Conservation (phyloP, 2,888 invertebrate genomes). For the Acholoe squamosa region DNA sequence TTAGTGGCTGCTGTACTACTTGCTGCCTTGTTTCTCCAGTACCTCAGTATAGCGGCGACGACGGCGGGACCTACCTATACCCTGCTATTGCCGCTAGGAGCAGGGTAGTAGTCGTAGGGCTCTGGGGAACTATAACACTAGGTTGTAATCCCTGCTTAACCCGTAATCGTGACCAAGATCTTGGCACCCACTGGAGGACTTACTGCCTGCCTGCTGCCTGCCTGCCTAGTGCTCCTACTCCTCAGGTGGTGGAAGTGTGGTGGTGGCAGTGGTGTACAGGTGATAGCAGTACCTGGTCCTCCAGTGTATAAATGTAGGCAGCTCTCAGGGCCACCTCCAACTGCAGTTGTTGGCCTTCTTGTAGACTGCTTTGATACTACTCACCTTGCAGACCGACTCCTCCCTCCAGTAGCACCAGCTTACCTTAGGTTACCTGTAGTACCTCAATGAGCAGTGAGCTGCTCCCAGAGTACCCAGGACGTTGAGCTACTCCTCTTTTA, state of each 20-base stretch:
- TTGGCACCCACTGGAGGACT: conserved; percentile 9
- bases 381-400: no score
- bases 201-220: no score
- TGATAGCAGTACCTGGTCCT: background rate
- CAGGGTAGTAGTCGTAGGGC: background rate
- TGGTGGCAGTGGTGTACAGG: background rate
- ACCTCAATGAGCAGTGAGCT: no score
- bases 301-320: background rate
- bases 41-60: background rate
- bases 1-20: background rate
- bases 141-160: background rate
- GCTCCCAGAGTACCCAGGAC: no score
- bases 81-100: no score
- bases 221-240: background rate
- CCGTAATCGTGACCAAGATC: background rate
- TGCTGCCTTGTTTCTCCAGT: background rate
- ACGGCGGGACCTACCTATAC: background rate
- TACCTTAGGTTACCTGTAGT: no score
- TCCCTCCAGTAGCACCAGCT: no score
- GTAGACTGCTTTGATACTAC: background rate
- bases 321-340: background rate
- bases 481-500: no score
- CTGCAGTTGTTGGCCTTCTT: background rate
- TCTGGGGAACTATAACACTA: background rate
- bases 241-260: background rate